Evolutionary conservation across 2,113 vertebrate genomes (phyloP), one percentile per base, ranked within the genome.

Genomic region (Marmota monax): DNA sequence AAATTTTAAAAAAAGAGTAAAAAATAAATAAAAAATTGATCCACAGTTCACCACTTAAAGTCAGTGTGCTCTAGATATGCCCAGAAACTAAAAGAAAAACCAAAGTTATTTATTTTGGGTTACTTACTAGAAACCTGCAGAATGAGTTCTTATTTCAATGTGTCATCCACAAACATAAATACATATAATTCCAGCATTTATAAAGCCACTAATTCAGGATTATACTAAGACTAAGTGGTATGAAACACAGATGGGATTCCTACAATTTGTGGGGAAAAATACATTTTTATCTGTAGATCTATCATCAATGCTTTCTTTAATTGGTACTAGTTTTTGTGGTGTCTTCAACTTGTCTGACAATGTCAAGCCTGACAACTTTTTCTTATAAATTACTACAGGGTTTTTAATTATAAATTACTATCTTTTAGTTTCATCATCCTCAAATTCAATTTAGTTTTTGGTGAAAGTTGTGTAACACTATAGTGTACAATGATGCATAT

Each of bases 21-120:
- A 58, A 58, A 63, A 27, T 45, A 63, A 63, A 63, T 23, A 63
- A 27, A 63, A 23, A 61, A 61, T 2, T 25, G 61, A 61, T 10
- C 61, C 61, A 92, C n/a, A 25, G 22, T 84, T 94, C 84, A 92
- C 37, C 39, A 84, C 18, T 74, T 69, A 56, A 84, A 85, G 39
- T 22, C 14, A 69, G 4, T 25, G 48, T 80, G 53, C 5, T 89
- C 65, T 34, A 74, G 53, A 84, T 89, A 67, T 29, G 27, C 17
- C 56, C 65, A 85, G 4, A 89, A 89, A 61, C 14, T 39, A 91
- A 88, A 92, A 94, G 45, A 95, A 92, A 92, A 79, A 58, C 32
- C 25, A 45, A 34, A 92, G 27, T 37, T 74, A 61, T 48, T 37
- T 65, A 53, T 45, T 72, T 77, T 16, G 20, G 53, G 22, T 79